Percentiles rank a stretch among this genome's conserved stretches.
Conservation (phyloP, 35 echinoderm and acorn worm genomes). For the Chiridota heheva region DNA sequence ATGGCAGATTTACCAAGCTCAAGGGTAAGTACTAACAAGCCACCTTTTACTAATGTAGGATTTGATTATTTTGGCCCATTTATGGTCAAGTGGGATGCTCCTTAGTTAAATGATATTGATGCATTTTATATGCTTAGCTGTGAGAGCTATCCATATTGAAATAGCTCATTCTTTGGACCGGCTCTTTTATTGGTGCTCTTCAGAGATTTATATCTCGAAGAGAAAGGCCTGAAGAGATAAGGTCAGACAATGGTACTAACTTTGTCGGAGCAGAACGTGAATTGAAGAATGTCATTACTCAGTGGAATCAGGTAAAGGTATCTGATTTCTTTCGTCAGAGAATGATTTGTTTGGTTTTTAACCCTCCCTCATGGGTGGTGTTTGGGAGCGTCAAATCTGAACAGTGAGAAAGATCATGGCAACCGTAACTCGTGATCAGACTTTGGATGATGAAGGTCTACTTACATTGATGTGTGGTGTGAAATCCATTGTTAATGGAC, state of each 20-base stretch:
- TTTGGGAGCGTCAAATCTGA: neutral
- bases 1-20: conserved; percentile 58
- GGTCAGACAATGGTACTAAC: conserved; percentile 66
- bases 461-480: neutral
- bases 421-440: neutral
- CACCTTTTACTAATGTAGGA: conserved; percentile 54
- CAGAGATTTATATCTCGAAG: conserved; percentile 46
- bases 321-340: conserved; percentile 12
- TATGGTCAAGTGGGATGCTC: conserved; percentile 45
- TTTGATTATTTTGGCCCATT: conserved; percentile 69
- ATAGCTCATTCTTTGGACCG: conserved; percentile 47
- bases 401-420: neutral
- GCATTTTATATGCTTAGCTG: conserved; percentile 69
- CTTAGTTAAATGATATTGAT: conserved; percentile 54
- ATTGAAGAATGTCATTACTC: neutral
- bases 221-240: conserved; percentile 29
- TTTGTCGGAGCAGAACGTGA: conserved; percentile 62
- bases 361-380: neutral
- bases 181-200: conserved; percentile 60
- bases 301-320: neutral
- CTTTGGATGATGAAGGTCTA: neutral
- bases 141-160: conserved; percentile 63
- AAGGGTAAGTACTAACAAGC: conserved; percentile 45
- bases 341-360: neutral
- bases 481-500: neutral